Conservation (phyloP, 2,888 invertebrate species). For the Ametastegia equiseti region DNA sequence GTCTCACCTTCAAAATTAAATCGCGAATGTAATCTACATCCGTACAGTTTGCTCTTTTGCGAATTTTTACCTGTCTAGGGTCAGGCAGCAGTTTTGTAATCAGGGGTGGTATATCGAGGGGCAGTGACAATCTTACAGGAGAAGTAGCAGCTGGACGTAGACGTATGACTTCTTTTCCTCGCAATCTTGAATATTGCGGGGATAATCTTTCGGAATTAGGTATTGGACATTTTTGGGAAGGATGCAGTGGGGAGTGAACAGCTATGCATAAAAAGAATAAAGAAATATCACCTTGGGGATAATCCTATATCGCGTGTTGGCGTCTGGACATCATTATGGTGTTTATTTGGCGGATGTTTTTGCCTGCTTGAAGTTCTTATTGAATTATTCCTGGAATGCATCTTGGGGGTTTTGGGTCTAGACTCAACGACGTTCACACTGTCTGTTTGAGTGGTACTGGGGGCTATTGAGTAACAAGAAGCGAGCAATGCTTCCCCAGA, state of each 20-base stretch:
- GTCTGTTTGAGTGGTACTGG: constrained; percentile 22
- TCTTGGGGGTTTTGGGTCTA: constrained; percentile 44
- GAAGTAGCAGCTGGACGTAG: not conserved
- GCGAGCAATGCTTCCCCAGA: constrained; percentile 67
- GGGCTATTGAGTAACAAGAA: constrained; percentile 61
- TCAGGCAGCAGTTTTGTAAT: not conserved
- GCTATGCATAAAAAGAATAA: not conserved
- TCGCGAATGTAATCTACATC: not conserved
- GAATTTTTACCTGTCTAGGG: not conserved
- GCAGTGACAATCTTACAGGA: constrained; percentile 9
- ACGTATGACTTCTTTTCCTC: not conserved
- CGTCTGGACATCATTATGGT: constrained; percentile 19
- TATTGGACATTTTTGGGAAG: not conserved
- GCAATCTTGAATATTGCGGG: not conserved
- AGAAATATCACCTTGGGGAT: constrained; percentile 52
- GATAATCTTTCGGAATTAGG: constrained; percentile 31
- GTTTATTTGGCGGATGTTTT: constrained; percentile 21
- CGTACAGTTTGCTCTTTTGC: not conserved
- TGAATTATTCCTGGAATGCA: constrained; percentile 42
- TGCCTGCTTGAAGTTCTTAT: constrained; percentile 28
- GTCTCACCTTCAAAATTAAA: constrained; percentile 27
- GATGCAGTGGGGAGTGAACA: not conserved
- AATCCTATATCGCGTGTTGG: constrained; percentile 48
- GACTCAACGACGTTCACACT: not conserved
- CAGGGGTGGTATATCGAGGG: not conserved